Conservation (phyloP, 2,797 vertebrate species). For the Aeoliscus strigatus region DNA sequence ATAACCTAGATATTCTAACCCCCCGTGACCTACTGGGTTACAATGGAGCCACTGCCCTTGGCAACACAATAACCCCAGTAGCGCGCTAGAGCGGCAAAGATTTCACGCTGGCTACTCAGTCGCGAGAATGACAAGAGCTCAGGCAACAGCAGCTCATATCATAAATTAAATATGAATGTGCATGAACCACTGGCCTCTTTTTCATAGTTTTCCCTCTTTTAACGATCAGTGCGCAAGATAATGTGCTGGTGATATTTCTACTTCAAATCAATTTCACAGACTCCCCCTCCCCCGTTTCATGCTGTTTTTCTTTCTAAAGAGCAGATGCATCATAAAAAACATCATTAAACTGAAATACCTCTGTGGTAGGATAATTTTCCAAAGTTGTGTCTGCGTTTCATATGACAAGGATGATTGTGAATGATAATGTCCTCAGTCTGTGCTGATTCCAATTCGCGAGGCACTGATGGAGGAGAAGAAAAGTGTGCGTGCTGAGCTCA, state of each 20-base stretch:
- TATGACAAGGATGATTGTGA: slow-evolving; percentile 29
- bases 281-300: slow-evolving; percentile 20
- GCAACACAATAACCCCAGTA: slow-evolving; percentile 48
- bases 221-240: slow-evolving; percentile 29
- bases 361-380: slow-evolving; percentile 40
- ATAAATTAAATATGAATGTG: slow-evolving; percentile 64
- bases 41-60: slow-evolving; percentile 28
- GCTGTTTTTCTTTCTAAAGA: slow-evolving; percentile 44
- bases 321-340: slow-evolving; percentile 55
- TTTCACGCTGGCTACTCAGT: slow-evolving; percentile 18
- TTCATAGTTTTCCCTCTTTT: slow-evolving; percentile 20
- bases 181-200: slow-evolving; percentile 27
- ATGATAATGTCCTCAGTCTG: slow-evolving; percentile 28
- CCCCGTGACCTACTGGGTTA: slow-evolving; percentile 41
- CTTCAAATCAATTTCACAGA: slow-evolving; percentile 23
- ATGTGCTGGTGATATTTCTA: slow-evolving; percentile 34
- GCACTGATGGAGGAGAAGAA: slow-evolving; percentile 5
- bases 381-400: slow-evolving; percentile 36
- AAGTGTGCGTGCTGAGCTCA: slow-evolving; percentile 3
- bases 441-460: slow-evolving; percentile 11
- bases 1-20: slow-evolving; percentile 65
- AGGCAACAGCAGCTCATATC: slow-evolving; percentile 45
- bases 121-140: slow-evolving; percentile 24
- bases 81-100: slow-evolving; percentile 7
- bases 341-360: slow-evolving; percentile 56